Conservation (phyloP, 2,113 vertebrate species). For the Willisornis vidua region DNA sequence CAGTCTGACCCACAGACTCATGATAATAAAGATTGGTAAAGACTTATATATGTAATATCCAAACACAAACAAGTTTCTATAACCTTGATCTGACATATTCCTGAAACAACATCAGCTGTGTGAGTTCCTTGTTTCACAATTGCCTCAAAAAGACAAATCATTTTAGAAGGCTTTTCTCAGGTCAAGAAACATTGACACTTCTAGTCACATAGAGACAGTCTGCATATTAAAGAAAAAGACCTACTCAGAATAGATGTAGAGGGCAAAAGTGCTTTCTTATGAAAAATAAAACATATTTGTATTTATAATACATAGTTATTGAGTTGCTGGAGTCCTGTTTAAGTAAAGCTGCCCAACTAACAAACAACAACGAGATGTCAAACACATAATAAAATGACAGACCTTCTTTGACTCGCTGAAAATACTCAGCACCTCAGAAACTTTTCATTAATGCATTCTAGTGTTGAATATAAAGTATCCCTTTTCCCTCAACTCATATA, state of each 20-base stretch:
- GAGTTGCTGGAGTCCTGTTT: neutral
- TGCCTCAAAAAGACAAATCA: conserved; percentile 4
- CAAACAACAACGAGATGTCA: conserved; percentile 18
- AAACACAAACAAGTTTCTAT: neutral
- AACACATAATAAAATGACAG: conserved; percentile 40
- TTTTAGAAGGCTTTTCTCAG: neutral
- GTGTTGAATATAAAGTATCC: neutral
- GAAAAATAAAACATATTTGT: conserved; percentile 50
- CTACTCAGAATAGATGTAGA: conserved; percentile 24
- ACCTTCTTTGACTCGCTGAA: neutral
- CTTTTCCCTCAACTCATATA: neutral
- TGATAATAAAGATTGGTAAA: neutral
- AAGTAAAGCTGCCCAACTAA: conserved; percentile 36
- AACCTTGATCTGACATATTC: neutral
- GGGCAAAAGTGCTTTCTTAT: conserved; percentile 14
- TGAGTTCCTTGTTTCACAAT: neutral
- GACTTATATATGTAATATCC: neutral
- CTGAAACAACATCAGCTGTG: neutral
- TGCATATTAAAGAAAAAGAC: conserved; percentile 37
- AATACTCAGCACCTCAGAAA: neutral
- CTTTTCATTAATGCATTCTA: neutral
- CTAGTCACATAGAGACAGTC: conserved; percentile 4
- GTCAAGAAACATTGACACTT: conserved; percentile 46
- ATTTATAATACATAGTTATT: neutral
- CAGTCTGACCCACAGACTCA: neutral